Evolutionary conservation across 2,888 invertebrate genomes (phyloP).

Genomic region (Dugesia japonica): DNA sequence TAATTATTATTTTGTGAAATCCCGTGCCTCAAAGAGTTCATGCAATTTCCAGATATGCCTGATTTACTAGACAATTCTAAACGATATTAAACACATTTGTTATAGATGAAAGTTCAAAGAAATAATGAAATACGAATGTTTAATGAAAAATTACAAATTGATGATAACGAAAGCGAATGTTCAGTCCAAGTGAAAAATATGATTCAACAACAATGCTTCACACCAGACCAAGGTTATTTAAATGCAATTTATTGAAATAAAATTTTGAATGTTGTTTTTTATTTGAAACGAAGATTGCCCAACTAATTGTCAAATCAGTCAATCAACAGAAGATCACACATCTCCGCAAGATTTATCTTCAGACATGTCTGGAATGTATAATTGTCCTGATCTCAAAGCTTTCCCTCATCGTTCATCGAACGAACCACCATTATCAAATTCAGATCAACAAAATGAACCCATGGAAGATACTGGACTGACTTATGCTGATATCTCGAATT

Average conservation of each 20-base stretch:
- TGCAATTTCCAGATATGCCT: no score
- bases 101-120: conserved; percentile 8
- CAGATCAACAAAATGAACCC: not conserved
- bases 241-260: no score
- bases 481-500: not conserved
- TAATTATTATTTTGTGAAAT: no score
- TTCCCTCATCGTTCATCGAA: not conserved
- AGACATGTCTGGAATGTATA: conserved; percentile 11
- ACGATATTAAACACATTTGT: no score
- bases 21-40: no score
- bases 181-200: not conserved
- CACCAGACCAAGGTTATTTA: not conserved
- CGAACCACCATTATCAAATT: conserved; percentile 20
- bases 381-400: conserved; percentile 15
- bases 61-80: no score
- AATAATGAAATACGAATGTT: not conserved
- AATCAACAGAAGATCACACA: not conserved
- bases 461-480: conserved; percentile 13
- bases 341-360: not conserved
- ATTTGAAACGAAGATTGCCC: not conserved
- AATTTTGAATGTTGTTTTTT: no score
- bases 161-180: not conserved
- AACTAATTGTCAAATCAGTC: conserved; percentile 7
- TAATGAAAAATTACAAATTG: conserved; percentile 1
- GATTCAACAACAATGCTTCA: conserved; percentile 15